Percentiles rank a stretch among this genome's conserved stretches.
These are phyloP conservation scores for Dorcus hopei DNA, from an alignment of 2,888 invertebrate species.

Conservation along the genomic window DNA sequence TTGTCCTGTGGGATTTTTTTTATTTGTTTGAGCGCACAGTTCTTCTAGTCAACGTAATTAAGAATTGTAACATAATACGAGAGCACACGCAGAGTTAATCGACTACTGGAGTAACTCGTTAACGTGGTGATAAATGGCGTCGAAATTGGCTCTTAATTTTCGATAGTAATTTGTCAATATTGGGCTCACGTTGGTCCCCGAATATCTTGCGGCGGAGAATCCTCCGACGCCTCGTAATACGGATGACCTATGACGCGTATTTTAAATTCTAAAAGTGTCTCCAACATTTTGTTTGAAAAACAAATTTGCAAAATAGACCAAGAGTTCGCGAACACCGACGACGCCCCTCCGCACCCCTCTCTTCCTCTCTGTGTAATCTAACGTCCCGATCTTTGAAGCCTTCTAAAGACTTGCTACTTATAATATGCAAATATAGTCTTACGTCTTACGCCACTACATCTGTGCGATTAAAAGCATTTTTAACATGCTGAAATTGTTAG, in stretches of 20 bases:
- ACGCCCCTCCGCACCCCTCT: conserved; percentile 18
- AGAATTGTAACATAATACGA: too few species aligned
- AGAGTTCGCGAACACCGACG: conserved; percentile 33
- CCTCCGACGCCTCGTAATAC: conserved; percentile 36
- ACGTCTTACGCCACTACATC: too few species aligned
- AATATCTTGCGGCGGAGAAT: conserved; percentile 13
- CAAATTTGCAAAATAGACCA: conserved; percentile 47
- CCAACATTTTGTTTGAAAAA: conserved; percentile 46
- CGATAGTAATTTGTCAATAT: conserved; percentile 36
- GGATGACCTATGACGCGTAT: conserved; percentile 42
- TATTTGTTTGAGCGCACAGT: too few species aligned
- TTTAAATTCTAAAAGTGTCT: conserved; percentile 44
- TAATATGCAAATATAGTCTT: conserved; percentile 6
- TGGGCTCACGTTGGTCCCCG: conserved; percentile 25
- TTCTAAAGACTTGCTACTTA: background rate
- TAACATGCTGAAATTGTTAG: too few species aligned
- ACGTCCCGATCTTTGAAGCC: conserved; percentile 5
- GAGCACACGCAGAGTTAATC: too few species aligned
- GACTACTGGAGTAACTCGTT: too few species aligned
- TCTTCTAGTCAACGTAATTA: too few species aligned
- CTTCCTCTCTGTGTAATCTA: conserved; percentile 20
- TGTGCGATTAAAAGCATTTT: too few species aligned
- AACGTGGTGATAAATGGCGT: background rate
- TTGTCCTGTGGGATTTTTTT: too few species aligned
- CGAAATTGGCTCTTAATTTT: conserved; percentile 19